Percentiles rank a stretch among this genome's conserved stretches.
phyloP scores from a whole-genome alignment of 2,113 vertebrate genomes.

The Aix galericulata region DNA sequence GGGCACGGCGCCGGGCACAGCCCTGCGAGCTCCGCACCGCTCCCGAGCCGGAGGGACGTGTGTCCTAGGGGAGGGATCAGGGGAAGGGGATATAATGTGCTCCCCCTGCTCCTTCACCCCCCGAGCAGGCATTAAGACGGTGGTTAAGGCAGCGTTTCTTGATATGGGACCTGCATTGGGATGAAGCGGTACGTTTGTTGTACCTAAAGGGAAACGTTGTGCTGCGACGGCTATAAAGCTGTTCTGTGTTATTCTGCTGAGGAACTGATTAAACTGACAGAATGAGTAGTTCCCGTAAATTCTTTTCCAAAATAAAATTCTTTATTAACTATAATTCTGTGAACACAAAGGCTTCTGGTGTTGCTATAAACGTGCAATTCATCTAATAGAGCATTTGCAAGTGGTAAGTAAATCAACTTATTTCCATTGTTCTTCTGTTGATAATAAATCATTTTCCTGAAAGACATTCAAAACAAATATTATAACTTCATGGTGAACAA shows the following conservation, averaged over 20 bases:
- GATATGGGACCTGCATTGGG: neutral
- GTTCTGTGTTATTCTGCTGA: neutral
- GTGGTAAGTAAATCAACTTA: neutral
- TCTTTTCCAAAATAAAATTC: neutral
- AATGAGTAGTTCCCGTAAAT: neutral
- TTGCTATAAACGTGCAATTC: neutral
- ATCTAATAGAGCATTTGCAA: neutral
- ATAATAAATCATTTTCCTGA: constrained; percentile 13
- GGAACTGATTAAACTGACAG: neutral
- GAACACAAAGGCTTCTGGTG: neutral
- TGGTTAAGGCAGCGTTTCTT: neutral
- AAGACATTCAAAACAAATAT: constrained; percentile 1
- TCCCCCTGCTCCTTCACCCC: too few species aligned
- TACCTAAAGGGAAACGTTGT: neutral
- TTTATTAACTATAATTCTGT: neutral
- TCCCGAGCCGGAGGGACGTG: too few species aligned
- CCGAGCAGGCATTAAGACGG: neutral
- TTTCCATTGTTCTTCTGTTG: neutral
- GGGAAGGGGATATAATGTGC: neutral
- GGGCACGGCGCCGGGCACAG: neutral
- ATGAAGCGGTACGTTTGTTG: neutral
- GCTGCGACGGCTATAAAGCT: neutral
- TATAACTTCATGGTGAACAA: neutral
- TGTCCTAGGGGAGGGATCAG: too few species aligned
- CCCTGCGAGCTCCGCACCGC: too few species aligned